Conservation (phyloP, 2,113 vertebrate species). For the Xiphorhynchus elegans region DNA sequence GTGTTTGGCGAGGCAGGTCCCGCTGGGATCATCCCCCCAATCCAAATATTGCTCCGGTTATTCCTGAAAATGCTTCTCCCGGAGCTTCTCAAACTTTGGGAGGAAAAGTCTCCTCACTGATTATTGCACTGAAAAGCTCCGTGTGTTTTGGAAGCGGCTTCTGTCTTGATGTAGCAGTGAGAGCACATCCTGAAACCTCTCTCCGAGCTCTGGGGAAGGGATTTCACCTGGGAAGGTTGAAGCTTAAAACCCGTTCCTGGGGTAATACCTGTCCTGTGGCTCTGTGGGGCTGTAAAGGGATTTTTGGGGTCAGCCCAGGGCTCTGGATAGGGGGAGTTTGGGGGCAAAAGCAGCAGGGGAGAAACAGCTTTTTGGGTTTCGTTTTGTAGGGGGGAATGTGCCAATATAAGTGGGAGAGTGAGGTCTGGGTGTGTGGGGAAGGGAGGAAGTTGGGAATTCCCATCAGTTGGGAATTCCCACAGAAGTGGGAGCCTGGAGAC, state of each 20-base stretch:
- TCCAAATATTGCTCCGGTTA: not conserved
- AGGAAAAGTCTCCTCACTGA: not conserved
- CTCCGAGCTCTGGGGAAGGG: fast-evolving
- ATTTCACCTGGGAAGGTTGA: not conserved
- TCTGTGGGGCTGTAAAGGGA: too few relatives aligned
- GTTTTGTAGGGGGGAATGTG: not conserved
- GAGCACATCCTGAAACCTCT: not conserved
- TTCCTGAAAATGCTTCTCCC: not conserved
- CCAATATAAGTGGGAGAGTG: fast-evolving
- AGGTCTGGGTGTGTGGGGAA: not conserved
- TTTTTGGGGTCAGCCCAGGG: not conserved
- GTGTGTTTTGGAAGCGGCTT: not conserved
- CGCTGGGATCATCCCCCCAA: fast-evolving
- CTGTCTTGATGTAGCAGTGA: not conserved
- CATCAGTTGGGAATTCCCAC: not conserved
- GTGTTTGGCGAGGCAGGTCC: fast-evolving
- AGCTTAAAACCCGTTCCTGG: not conserved
- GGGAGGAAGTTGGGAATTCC: not conserved
- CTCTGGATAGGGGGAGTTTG: fast-evolving
- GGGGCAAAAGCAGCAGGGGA: not conserved
- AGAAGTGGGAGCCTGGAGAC: too few relatives aligned
- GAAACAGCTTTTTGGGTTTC: not conserved
- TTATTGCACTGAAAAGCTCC: not conserved
- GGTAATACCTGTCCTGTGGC: fast-evolving
- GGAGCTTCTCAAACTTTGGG: not conserved